A percentile compares a stretch with the other conserved stretches of the same genome.
Conservation (phyloP, 2,113 vertebrate genomes). For the Chaetodon auriga region DNA sequence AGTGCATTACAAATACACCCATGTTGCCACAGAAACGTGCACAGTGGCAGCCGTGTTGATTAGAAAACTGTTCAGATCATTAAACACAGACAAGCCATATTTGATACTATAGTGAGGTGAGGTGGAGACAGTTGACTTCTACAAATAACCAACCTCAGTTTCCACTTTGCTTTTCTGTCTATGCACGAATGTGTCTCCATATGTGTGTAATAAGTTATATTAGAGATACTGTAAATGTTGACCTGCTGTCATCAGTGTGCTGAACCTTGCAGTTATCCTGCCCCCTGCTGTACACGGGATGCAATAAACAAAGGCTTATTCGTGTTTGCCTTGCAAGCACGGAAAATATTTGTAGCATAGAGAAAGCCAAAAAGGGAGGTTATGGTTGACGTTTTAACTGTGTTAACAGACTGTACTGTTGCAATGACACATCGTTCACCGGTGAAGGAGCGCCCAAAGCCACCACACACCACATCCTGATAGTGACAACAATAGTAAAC, state of each 20-base stretch:
- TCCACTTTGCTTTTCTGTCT: neutral
- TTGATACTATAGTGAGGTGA: neutral
- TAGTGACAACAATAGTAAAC: neutral
- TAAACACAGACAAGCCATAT: neutral
- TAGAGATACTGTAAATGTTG: neutral
- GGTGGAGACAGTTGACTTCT: neutral
- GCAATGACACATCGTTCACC: neutral
- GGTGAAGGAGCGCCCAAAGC: no score
- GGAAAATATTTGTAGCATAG: neutral
- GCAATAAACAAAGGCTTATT: neutral
- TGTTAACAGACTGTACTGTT: neutral
- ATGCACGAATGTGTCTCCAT: neutral
- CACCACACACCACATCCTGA: constrained; percentile 1
- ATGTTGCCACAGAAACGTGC: neutral
- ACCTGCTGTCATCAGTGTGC: neutral
- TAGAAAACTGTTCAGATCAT: neutral
- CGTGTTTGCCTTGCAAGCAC: neutral
- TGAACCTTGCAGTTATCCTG: neutral
- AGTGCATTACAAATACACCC: neutral
- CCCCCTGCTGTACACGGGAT: constrained; percentile 34
- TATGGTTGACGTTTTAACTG: neutral
- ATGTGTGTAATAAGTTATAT: no score
- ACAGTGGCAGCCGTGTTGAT: neutral
- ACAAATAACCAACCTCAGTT: neutral
- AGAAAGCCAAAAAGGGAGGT: neutral